phyloP scores from a whole-genome alignment of 2,888 invertebrate species.

The Aphodius sticticus region DNA sequence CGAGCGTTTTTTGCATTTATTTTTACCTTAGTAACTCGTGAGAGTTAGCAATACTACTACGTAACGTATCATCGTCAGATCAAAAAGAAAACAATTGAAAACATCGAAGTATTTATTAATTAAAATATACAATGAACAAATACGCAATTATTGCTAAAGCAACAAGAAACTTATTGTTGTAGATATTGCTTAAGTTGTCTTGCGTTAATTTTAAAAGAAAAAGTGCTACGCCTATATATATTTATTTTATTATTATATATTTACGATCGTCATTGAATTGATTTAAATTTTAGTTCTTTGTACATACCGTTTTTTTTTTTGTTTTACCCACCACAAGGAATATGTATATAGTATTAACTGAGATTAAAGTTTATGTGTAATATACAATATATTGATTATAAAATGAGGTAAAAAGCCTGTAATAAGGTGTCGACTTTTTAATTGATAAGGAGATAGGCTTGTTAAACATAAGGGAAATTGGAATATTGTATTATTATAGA shows the following conservation, averaged over 20 bases:
- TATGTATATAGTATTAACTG: constrained; percentile 51
- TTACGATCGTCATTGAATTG: not conserved
- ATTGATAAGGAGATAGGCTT: not conserved
- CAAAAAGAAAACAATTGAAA: not conserved
- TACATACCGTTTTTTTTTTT: not conserved
- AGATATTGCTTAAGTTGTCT: not conserved
- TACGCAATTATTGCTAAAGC: not conserved
- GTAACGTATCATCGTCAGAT: not conserved
- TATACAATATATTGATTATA: not conserved
- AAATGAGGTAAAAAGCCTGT: constrained; percentile 43
- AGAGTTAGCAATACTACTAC: not conserved
- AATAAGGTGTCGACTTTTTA: not conserved
- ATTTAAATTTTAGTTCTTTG: not conserved
- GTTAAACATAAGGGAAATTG: constrained; percentile 22
- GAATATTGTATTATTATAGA: constrained; percentile 53
- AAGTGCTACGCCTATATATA: constrained; percentile 29
- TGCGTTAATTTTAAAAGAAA: not conserved
- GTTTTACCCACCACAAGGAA: constrained; percentile 6
- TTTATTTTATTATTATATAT: constrained; percentile 30
- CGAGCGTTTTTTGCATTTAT: not conserved
- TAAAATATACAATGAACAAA: not conserved
- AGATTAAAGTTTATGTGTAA: constrained; percentile 40
- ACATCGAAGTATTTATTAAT: not conserved
- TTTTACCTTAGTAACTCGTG: not conserved
- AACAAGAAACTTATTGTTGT: not conserved